Conservation (phyloP, 1,140 invertebrate genomes). For the Pseudoatta argentina region DNA sequence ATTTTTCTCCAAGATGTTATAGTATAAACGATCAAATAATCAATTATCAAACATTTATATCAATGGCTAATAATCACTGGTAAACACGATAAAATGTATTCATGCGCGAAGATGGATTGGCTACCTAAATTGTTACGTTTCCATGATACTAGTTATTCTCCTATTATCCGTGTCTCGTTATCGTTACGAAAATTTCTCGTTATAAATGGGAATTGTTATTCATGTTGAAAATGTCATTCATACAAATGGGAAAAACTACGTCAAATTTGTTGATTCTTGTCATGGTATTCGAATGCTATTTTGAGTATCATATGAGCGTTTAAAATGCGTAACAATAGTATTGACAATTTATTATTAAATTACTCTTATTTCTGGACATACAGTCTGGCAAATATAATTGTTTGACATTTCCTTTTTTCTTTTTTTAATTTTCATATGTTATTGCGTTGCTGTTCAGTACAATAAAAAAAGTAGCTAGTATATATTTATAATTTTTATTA, state of each 20-base stretch:
- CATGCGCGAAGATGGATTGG: slow-evolving; percentile 42
- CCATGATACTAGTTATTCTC: slow-evolving; percentile 39
- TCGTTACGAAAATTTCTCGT: slow-evolving; percentile 46
- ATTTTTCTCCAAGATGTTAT: neutral
- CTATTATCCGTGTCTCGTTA: slow-evolving; percentile 58
- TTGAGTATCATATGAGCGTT: slow-evolving; percentile 27
- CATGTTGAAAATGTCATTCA: slow-evolving; percentile 52
- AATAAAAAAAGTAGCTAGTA: neutral
- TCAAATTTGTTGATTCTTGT: slow-evolving; percentile 42
- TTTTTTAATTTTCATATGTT: neutral
- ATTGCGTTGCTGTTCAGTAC: neutral
- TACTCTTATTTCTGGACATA: slow-evolving; percentile 13
- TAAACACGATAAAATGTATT: slow-evolving; percentile 43
- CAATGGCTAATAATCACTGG: slow-evolving; percentile 31
- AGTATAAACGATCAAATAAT: slow-evolving; percentile 13
- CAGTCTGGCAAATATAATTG: slow-evolving; percentile 19
- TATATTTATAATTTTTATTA: neutral
- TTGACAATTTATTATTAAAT: slow-evolving; percentile 39
- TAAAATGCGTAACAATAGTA: slow-evolving; percentile 47
- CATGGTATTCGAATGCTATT: slow-evolving; percentile 13
- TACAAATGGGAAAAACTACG: slow-evolving; percentile 46
- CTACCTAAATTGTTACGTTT: slow-evolving; percentile 58
- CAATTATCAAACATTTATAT: slow-evolving; percentile 21
- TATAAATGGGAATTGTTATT: slow-evolving; percentile 57
- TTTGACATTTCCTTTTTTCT: neutral